These are phyloP conservation scores for Caenorhabditis sp. DNA, from an alignment of 2,888 invertebrate species.

Conservation along the genomic window DNA sequence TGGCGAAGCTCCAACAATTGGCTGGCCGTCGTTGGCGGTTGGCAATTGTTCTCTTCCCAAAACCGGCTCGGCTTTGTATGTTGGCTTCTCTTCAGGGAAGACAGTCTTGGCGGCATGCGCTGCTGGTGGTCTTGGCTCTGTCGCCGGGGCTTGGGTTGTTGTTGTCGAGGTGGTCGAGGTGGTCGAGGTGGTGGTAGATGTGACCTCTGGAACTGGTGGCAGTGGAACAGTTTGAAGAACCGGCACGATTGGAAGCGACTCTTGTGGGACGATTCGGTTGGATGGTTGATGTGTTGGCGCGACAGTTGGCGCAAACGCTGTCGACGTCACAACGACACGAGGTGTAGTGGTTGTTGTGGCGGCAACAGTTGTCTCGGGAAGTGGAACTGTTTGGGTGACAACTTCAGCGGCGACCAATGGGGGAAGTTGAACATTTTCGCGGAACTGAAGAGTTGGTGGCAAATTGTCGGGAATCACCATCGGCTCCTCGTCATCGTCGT, in stretches of 20 bases:
- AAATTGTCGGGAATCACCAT: not conserved
- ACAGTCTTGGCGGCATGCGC: conserved; percentile 44
- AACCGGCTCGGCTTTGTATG: conserved; percentile 50
- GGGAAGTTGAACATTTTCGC: not conserved
- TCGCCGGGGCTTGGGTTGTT: conserved; percentile 25
- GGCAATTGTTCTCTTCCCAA: conserved; percentile 27
- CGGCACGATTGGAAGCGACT: conserved; percentile 7
- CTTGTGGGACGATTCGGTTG: conserved; percentile 5
- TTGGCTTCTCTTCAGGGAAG: conserved; percentile 12
- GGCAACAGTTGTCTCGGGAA: conserved; percentile 11
- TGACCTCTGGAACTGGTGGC: conserved; percentile 5
- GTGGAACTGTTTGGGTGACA: not conserved
- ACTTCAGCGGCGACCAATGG: conserved; percentile 1
- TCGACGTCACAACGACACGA: conserved; percentile 6
- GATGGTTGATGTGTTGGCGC: conserved; percentile 12
- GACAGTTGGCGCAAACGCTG: conserved; percentile 7
- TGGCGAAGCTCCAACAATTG: conserved; percentile 61
- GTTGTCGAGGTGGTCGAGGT: not conserved
- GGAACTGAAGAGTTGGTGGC: not conserved
- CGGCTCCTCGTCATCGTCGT: conserved; percentile 27
- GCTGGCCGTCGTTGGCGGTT: conserved; percentile 48
- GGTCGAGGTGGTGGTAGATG: not conserved
- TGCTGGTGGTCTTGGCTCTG: conserved; percentile 49
- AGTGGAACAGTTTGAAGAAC: not conserved
- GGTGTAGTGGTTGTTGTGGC: conserved; percentile 6